A percentile compares a stretch with the other conserved stretches of the same genome.
phyloP scores from a whole-genome alignment of 2,888 invertebrate genomes.

The Calameuta filiformis region DNA sequence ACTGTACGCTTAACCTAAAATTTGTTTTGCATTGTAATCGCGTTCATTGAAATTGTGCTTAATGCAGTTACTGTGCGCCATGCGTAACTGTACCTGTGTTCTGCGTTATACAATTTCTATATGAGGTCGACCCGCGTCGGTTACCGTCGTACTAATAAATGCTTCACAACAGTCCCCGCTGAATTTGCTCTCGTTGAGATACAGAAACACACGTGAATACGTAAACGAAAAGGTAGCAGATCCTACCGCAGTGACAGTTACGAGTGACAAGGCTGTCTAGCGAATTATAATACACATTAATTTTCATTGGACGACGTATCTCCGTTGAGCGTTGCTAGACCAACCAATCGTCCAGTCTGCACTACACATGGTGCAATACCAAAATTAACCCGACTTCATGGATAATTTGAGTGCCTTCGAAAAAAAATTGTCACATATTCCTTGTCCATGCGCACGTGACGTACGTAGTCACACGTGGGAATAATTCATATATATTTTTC shows the following conservation, averaged over 20 bases:
- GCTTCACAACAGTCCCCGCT: background rate
- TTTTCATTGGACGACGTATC: constrained; percentile 41
- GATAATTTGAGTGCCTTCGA: background rate
- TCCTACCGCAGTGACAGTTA: background rate
- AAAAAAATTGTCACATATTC: background rate
- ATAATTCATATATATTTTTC: background rate
- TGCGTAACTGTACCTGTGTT: background rate
- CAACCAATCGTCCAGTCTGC: background rate
- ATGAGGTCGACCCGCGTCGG: background rate
- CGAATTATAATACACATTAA: constrained; percentile 41
- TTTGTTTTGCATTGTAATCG: background rate
- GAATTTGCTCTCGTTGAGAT: background rate
- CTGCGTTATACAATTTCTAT: background rate
- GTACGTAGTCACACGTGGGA: no score
- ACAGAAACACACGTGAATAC: background rate
- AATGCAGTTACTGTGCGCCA: background rate
- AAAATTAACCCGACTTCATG: background rate
- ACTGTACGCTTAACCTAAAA: background rate
- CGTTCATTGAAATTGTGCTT: background rate
- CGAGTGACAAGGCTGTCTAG: constrained; percentile 11
- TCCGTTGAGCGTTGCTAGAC: constrained; percentile 12
- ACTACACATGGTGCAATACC: background rate
- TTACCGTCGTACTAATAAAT: background rate
- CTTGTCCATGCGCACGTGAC: no score
- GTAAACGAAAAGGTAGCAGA: background rate